These are phyloP conservation scores for Bombus picipes DNA, from an alignment of 1,140 invertebrate species.

Conservation along the genomic window DNA sequence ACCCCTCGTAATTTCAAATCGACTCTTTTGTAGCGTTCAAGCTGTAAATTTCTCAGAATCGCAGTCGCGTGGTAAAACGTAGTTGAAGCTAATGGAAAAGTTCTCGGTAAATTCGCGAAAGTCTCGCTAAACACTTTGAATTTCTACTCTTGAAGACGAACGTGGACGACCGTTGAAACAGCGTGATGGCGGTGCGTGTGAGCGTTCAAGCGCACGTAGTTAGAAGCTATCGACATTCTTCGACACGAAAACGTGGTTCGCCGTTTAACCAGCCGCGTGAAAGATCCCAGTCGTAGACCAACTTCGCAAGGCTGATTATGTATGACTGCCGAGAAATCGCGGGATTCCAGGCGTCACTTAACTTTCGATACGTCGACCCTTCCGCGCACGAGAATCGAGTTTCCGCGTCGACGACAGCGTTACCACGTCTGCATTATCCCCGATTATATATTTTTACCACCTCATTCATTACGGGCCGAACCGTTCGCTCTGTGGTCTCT, in stretches of 20 bases:
- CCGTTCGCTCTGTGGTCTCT: neutral
- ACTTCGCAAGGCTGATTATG: conserved; percentile 50
- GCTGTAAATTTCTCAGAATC: neutral
- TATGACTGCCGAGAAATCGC: conserved; percentile 51
- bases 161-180: conserved; percentile 23
- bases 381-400: conserved; percentile 46
- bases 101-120: conserved; percentile 9
- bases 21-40: neutral
- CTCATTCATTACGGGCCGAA: conserved; percentile 43
- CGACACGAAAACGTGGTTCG: conserved; percentile 54
- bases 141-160: conserved; percentile 14
- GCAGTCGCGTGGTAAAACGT: too few species aligned
- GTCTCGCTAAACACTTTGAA: neutral
- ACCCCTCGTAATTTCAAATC: neutral
- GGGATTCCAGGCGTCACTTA: conserved; percentile 55
- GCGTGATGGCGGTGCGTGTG: conserved; percentile 1
- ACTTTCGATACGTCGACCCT: conserved; percentile 54
- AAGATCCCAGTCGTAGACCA: conserved; percentile 30
- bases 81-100: neutral
- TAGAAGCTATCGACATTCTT: conserved; percentile 61
- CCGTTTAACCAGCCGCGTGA: conserved; percentile 32
- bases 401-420: conserved; percentile 49
- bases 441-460: conserved; percentile 55
- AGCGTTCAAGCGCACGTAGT: conserved; percentile 40
- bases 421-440: conserved; percentile 47